Conservation (phyloP, 2,113 vertebrate species). For the Ciconia stormi region DNA sequence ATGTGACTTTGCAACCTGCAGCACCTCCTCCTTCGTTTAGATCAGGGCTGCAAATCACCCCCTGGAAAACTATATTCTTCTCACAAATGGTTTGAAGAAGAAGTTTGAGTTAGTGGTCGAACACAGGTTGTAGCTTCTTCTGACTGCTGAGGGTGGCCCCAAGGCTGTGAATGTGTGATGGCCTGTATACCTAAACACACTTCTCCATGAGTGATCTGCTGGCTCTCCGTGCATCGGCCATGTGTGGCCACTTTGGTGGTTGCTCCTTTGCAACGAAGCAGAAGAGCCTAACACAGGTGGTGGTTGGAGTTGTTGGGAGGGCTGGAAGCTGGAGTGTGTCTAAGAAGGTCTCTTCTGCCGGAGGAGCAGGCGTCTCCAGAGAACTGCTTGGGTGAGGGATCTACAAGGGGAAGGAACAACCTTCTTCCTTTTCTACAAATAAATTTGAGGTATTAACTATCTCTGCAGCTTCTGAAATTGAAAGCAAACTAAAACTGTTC, state of each 20-base stretch:
- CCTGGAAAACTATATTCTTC: background rate
- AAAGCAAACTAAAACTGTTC: background rate
- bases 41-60: background rate
- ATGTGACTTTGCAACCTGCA: background rate
- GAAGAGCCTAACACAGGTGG: background rate
- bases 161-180: background rate
- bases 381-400: background rate
- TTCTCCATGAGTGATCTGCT: background rate
- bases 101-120: background rate
- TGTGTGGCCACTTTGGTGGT: no score
- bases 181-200: background rate
- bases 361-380: background rate
- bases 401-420: background rate
- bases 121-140: background rate
- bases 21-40: background rate
- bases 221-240: fast-evolving
- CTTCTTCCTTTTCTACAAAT: background rate
- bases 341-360: background rate
- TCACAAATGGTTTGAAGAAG: background rate
- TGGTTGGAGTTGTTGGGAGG: background rate
- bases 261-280: background rate
- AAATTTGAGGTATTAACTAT: background rate
- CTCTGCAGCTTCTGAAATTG: background rate
- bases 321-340: background rate
- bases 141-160: background rate